These are phyloP conservation scores for Paracyclopina nana DNA, from an alignment of 1,140 invertebrate genomes.

Conservation along the genomic window DNA sequence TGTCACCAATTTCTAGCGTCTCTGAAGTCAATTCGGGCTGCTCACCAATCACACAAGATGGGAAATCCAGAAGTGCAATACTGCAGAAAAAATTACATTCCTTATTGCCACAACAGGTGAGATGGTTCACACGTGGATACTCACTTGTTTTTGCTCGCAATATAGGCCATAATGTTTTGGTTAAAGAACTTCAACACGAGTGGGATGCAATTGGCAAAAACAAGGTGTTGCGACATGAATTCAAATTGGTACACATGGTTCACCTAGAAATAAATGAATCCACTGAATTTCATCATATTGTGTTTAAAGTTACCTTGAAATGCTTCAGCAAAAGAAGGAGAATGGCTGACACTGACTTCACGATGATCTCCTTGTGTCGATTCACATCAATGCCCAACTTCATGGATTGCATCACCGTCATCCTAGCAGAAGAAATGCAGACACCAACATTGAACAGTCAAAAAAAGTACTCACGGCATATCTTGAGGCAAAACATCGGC, in stretches of 20 bases:
- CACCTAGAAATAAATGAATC: constrained; percentile 97
- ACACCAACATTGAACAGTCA: constrained; percentile 12
- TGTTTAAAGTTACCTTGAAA: constrained; percentile 50
- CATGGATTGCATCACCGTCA: constrained; percentile 88
- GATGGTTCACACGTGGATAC: constrained; percentile 21
- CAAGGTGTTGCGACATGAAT: constrained; percentile 94
- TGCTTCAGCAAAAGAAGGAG: constrained; percentile 84
- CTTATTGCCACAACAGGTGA: constrained; percentile 9
- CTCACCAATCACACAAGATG: constrained; percentile 84
- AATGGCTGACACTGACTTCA: constrained; percentile 90
- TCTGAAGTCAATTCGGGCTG: constrained; percentile 83
- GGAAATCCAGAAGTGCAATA: constrained; percentile 85
- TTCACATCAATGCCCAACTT: constrained; percentile 93
- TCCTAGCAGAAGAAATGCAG: constrained; percentile 30
- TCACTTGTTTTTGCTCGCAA: constrained; percentile 78
- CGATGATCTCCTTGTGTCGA: constrained; percentile 95
- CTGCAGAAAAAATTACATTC: constrained; percentile 27
- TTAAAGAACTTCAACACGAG: constrained; percentile 97
- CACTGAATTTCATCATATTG: constrained; percentile 69
- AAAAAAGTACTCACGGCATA: constrained; percentile 50
- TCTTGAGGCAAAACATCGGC: constrained; percentile 89
- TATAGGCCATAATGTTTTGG: constrained; percentile 89
- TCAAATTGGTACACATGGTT: constrained; percentile 99
- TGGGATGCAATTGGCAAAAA: constrained; percentile 98
- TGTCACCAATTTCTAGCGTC: constrained; percentile 72